Percentiles rank a stretch among this genome's conserved stretches.
Conservation (phyloP, 2,888 invertebrate species). For the Caenorhabditis wallacei region DNA sequence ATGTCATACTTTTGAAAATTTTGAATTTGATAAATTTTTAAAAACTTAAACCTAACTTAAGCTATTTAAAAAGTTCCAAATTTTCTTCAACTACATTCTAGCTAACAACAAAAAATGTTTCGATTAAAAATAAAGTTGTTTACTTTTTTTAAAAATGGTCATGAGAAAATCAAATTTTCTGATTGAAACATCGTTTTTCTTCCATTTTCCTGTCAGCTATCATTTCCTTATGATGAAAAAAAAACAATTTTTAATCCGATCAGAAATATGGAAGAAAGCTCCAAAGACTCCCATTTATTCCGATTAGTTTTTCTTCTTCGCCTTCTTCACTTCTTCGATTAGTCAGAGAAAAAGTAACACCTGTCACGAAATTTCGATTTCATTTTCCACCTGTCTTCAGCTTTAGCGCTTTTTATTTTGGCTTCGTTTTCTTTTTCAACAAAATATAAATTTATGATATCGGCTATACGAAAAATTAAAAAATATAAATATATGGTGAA, state of each 20-base stretch:
- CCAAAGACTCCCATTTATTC: background rate
- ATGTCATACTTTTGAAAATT: too few relatives aligned
- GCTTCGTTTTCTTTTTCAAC: background rate
- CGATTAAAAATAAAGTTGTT: too few relatives aligned
- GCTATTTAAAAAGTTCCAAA: too few relatives aligned
- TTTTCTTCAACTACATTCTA: too few relatives aligned
- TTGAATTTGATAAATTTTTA: too few relatives aligned
- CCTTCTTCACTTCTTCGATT: background rate
- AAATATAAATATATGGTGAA: too few relatives aligned
- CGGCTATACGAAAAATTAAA: background rate
- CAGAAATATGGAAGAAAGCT: too few relatives aligned
- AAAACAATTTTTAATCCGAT: background rate
- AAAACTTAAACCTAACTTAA: too few relatives aligned
- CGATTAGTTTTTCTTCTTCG: background rate
- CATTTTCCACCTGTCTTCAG: background rate
- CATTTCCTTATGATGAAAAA: background rate
- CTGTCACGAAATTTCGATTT: slow-evolving; percentile 15
- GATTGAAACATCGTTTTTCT: background rate
- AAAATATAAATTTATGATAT: slow-evolving; percentile 3
- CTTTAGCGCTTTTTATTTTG: background rate
- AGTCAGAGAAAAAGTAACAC: slow-evolving; percentile 19
- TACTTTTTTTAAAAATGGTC: too few relatives aligned
- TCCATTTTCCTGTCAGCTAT: too few relatives aligned
- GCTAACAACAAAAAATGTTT: too few relatives aligned
- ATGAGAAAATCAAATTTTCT: background rate